phyloP scores from a whole-genome alignment of 2,113 vertebrate genomes.

The Mus spicilegus region DNA sequence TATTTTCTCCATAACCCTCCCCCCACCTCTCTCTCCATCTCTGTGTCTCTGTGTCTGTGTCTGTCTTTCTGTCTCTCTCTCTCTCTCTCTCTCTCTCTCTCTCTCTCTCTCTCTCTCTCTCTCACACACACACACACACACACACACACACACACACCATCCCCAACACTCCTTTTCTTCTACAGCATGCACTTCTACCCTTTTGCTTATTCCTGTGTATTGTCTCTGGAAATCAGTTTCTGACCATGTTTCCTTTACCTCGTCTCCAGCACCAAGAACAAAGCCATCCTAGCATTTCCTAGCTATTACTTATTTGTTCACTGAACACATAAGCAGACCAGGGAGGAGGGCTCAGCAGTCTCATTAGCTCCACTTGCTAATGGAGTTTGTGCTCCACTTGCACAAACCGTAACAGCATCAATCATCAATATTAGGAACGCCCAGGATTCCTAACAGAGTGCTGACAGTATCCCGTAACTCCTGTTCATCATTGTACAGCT shows the following conservation, averaged over 20 bases:
- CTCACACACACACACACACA: not conserved
- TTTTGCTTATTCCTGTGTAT: not conserved
- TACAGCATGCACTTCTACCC: not conserved
- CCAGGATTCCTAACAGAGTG: not conserved
- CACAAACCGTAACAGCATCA: no score
- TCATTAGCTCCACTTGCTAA: not conserved
- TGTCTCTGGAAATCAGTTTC: not conserved
- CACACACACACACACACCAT: not conserved
- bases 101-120: no score
- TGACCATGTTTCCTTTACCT: rapidly evolving
- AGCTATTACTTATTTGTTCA: no score
- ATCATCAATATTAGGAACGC: no score
- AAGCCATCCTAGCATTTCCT: not conserved
- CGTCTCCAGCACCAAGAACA: not conserved
- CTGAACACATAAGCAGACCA: not conserved
- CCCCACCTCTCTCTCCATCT: not conserved
- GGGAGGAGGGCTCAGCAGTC: not conserved
- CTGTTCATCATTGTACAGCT: not conserved
- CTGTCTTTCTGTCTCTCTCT: not conserved
- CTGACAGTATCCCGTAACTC: not conserved
- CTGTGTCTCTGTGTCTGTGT: not conserved
- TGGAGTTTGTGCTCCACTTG: no score
- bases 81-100: no score
- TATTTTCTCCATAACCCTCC: not conserved
- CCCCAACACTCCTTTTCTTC: not conserved